Percentiles rank a stretch among this genome's conserved stretches.
phyloP scores from a whole-genome alignment of 1,140 invertebrate genomes.

The Yoshiicerus persimilis region DNA sequence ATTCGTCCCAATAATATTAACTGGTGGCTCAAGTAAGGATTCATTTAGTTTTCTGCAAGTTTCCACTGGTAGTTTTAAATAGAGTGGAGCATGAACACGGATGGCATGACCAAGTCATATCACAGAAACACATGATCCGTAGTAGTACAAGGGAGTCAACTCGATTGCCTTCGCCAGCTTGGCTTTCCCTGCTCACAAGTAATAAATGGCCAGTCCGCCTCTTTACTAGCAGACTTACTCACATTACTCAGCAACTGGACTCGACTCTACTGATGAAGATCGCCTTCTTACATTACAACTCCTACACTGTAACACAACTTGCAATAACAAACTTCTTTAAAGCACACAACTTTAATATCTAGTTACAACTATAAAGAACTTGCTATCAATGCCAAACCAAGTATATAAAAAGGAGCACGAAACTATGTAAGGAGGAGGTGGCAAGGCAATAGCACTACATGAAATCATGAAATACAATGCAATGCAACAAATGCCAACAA shows the following conservation, averaged over 20 bases:
- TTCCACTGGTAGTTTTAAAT: background rate
- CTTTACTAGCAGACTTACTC: background rate
- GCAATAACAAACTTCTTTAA: background rate
- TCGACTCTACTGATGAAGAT: background rate
- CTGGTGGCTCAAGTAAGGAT: background rate
- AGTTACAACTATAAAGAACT: background rate
- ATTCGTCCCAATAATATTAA: background rate
- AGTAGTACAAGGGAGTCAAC: conserved; percentile 10
- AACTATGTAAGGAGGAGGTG: background rate
- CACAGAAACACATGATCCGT: conserved; percentile 15
- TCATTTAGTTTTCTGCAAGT: background rate
- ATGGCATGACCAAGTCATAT: conserved; percentile 24
- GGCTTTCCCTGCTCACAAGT: background rate
- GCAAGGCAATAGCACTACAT: background rate
- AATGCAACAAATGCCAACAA: background rate
- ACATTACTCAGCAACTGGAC: background rate
- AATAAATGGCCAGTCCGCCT: conserved; percentile 20
- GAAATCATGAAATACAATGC: conserved; percentile 1
- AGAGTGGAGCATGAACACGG: background rate
- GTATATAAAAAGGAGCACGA: background rate
- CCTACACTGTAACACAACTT: background rate
- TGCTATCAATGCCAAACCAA: background rate
- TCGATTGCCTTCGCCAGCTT: too few relatives aligned
- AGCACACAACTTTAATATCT: background rate
- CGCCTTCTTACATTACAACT: background rate